Base-by-base conservation (phyloP, 2,113 vertebrate genomes). In the Sebastes schlegelii region DNA sequence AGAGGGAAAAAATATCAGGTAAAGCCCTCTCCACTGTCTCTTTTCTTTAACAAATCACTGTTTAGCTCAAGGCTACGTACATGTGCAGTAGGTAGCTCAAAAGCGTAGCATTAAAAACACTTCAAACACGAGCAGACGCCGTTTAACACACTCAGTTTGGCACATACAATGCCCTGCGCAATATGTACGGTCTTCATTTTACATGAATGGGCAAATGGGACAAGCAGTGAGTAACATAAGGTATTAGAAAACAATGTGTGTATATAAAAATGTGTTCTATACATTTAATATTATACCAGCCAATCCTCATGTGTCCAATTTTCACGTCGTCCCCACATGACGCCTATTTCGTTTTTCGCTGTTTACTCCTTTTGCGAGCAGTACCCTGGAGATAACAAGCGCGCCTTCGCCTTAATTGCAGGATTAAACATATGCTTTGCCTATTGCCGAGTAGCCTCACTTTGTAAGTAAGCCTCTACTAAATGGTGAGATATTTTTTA, bases 341-440 rank as follows among this genome's bases (percentile, higher is more conserved):
- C 87, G 68, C 43, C 3, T 23, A 8, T 66, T 81, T 86, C 34
- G 21, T 58, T 45, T 83, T 91, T 72, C 61, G 63, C n/a, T 87
- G 48, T 84, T 85, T 87, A 65, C 45, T 79, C 58, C 65, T 82
- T 76, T 80, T 79, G 57, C 87, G 85, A 90, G 88, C 74, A 55
- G 21, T 54, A 79, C 93, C 82, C 89, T 73, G 43, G 87, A 87
- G 87, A 94, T 83, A 74, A 40, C 5, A 23, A 77, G 76, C 17
- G 11, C 6, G 75, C 65, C 79, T 86, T 84, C 74, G 85, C 86
- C 78, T 90, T 93, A 93, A 93, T 90, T 92, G 91, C 74, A 52
- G 90, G 92, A 94, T 95, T 93, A 95, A 93, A 92, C 88, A 91
- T 92, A 77, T 82, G 68, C 85, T 88, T 91, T 91, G 85, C 86